Conservation (phyloP, 2,113 vertebrate species). For the Gasterosteus nipponicus region DNA sequence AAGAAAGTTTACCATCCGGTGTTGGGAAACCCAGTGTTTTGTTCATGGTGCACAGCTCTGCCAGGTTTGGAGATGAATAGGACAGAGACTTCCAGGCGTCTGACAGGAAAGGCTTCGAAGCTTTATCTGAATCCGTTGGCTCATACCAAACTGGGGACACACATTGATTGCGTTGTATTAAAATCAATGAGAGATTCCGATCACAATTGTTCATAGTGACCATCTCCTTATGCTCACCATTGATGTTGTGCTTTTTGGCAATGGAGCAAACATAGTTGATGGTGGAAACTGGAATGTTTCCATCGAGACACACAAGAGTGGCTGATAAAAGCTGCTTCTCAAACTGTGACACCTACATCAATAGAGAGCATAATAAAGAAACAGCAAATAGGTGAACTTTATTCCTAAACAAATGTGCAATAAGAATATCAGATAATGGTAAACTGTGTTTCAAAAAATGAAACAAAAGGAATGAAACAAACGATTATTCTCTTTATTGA, state of each 20-base stretch:
- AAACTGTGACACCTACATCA: conserved; percentile 86
- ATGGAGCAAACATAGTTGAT: conserved; percentile 87
- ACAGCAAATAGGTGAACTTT: neutral
- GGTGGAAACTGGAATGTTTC: conserved; percentile 88
- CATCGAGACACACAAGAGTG: conserved; percentile 86
- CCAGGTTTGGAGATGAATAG: conserved; percentile 88
- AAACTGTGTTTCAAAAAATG: neutral
- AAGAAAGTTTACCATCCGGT: conserved; percentile 81
- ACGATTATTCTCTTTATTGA: neutral
- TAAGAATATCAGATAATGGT: neutral
- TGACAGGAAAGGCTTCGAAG: conserved; percentile 89
- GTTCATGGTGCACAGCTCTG: conserved; percentile 87
- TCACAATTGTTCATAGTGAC: neutral
- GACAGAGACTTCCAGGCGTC: conserved; percentile 88
- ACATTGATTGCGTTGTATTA: conserved; percentile 24
- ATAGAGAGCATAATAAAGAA: conserved; percentile 1
- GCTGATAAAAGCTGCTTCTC: conserved; percentile 82
- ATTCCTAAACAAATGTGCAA: conserved; percentile 1
- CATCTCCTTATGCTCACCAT: conserved; percentile 74
- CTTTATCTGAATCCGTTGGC: conserved; percentile 88
- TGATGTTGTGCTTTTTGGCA: conserved; percentile 80
- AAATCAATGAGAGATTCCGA: conserved; percentile 2
- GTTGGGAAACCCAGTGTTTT: conserved; percentile 81
- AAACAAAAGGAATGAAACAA: neutral
- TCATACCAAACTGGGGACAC: conserved; percentile 88